phyloP scores from a whole-genome alignment of 2,113 vertebrate species.

The Antechinus stuartii region DNA sequence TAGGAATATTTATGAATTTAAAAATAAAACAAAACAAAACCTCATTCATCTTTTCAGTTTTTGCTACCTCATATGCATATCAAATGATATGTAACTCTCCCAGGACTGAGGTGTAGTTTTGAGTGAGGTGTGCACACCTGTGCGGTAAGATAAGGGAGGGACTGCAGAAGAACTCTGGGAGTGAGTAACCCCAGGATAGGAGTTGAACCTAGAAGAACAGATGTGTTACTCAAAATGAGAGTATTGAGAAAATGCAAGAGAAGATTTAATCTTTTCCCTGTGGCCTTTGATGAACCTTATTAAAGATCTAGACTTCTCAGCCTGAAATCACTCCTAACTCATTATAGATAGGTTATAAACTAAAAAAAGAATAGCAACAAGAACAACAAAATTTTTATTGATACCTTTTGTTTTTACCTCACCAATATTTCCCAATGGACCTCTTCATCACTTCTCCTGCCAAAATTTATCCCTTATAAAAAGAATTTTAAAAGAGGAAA shows the following conservation, averaged over 20 bases:
- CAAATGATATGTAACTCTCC: neutral
- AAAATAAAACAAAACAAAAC: conserved; percentile 22
- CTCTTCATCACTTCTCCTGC: neutral
- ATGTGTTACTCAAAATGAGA: neutral
- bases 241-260: neutral
- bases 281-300: conserved; percentile 1
- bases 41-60: conserved; percentile 7
- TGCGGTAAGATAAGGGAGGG: neutral
- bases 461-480: neutral
- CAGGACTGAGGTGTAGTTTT: neutral
- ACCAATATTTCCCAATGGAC: neutral
- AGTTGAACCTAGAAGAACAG: neutral
- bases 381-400: neutral
- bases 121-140: neutral
- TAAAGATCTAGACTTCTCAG: neutral
- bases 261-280: neutral
- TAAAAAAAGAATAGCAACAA: neutral
- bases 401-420: neutral
- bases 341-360: neutral
- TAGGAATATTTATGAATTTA: neutral
- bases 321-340: neutral
- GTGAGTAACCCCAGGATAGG: neutral
- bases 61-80: neutral
- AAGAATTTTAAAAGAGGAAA: neutral
- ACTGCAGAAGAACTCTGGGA: conserved; percentile 8